Percentiles rank a stretch among this genome's conserved stretches.
Conservation (phyloP, 2,797 vertebrate species). For the Ceyx erithaca region DNA sequence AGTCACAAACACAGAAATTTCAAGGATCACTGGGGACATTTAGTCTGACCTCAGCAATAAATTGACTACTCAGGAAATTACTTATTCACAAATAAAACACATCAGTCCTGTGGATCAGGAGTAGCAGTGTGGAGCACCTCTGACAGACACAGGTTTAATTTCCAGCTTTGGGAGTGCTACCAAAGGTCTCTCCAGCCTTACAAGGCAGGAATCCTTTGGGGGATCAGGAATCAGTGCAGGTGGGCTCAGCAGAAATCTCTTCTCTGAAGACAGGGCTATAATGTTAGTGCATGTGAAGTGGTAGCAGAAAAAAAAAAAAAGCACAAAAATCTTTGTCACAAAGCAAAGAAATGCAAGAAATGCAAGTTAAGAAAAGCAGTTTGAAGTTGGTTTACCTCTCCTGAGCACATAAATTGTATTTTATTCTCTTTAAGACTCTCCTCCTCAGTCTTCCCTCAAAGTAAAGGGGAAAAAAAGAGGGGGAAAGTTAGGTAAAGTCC, state of each 20-base stretch:
- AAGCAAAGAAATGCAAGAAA: neutral
- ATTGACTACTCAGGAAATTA: neutral
- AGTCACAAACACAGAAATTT: neutral
- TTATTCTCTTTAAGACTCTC: neutral
- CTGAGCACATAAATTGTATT: neutral
- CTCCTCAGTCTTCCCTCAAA: neutral
- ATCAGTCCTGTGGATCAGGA: neutral
- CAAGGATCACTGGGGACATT: neutral
- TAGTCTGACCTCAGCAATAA: neutral
- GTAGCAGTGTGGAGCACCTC: neutral
- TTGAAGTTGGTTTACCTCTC: neutral
- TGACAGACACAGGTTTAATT: neutral
- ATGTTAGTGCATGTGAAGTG: neutral
- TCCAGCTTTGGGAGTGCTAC: neutral
- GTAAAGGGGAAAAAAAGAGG: neutral
- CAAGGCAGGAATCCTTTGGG: neutral
- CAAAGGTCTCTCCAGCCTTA: neutral
- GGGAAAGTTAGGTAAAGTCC: neutral
- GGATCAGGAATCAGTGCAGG: fast-evolving
- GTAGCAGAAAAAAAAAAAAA: neutral
- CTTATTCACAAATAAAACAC: neutral
- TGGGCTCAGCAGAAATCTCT: neutral
- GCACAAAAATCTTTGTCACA: neutral
- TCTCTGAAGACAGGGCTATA: neutral
- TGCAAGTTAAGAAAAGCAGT: neutral